A percentile compares a stretch with the other conserved stretches of the same genome.
Evolutionary conservation across 1,140 invertebrate species (phyloP).

Genomic region (Drosophila micromelanica): DNA sequence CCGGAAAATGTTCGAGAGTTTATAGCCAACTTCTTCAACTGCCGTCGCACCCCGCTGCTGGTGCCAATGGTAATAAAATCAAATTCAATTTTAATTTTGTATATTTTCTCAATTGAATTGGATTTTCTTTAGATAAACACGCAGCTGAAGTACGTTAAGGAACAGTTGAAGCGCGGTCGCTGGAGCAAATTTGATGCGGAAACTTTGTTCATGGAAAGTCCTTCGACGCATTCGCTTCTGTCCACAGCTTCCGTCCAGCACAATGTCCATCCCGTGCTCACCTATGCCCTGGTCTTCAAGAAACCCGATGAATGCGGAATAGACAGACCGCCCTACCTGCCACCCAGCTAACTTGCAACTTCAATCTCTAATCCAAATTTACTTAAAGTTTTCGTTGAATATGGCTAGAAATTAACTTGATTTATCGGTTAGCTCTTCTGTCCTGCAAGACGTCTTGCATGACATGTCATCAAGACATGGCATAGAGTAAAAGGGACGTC

Average conservation of each 20-base stretch:
- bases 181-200: constrained; percentile 70
- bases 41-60: constrained; percentile 42
- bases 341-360: no score
- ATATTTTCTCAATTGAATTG: not conserved
- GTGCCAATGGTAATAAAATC: constrained; percentile 50
- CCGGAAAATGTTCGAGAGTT: constrained; percentile 44
- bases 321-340: constrained; percentile 52
- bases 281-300: constrained; percentile 64
- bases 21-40: constrained; percentile 59
- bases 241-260: constrained; percentile 47
- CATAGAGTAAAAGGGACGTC: no score
- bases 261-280: constrained; percentile 66
- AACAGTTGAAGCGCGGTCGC: constrained; percentile 57
- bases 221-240: constrained; percentile 58
- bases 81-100: not conserved
- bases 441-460: no score
- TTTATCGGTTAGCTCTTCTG: no score
- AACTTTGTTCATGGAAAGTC: constrained; percentile 61
- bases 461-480: no score
- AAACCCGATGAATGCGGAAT: constrained; percentile 70
- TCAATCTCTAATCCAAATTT: not conserved
- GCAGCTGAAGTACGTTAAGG: constrained; percentile 65
- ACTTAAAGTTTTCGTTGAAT: not conserved
- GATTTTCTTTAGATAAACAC: constrained; percentile 47
- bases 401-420: no score